These are phyloP conservation scores for Aegithalos caudatus DNA, from an alignment of 2,113 vertebrate genomes.

Conservation along the genomic window DNA sequence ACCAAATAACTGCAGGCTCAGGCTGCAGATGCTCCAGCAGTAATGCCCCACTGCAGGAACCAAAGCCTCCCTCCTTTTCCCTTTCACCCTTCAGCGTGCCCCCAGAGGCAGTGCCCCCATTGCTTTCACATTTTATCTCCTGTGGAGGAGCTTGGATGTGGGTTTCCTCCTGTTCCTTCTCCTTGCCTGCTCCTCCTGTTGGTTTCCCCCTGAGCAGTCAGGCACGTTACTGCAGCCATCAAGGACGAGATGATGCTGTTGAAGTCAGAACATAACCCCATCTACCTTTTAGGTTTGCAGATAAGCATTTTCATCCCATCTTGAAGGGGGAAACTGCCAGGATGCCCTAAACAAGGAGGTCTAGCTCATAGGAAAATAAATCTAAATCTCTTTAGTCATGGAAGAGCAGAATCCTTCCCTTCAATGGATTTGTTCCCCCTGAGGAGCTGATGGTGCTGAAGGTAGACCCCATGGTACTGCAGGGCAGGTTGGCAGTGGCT, in stretches of 20 bases:
- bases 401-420: not conserved
- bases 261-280: not conserved
- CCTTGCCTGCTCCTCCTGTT: not conserved
- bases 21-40: not conserved
- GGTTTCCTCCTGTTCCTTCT: not conserved
- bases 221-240: not conserved
- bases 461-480: not conserved
- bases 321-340: not conserved
- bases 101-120: not conserved
- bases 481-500: not conserved
- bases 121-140: not conserved
- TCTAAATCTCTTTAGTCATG: not conserved
- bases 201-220: not conserved
- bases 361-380: not conserved
- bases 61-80: not conserved
- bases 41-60: not conserved
- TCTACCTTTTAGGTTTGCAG: not conserved
- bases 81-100: not conserved
- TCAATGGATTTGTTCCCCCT: not conserved
- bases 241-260: not conserved
- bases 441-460: not conserved
- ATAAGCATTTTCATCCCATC: not conserved
- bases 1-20: fast-evolving
- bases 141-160: not conserved
- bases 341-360: not conserved